phyloP scores from a whole-genome alignment of 35 echinoderm and acorn worm genomes.

The Eucidaris tribuloides region DNA sequence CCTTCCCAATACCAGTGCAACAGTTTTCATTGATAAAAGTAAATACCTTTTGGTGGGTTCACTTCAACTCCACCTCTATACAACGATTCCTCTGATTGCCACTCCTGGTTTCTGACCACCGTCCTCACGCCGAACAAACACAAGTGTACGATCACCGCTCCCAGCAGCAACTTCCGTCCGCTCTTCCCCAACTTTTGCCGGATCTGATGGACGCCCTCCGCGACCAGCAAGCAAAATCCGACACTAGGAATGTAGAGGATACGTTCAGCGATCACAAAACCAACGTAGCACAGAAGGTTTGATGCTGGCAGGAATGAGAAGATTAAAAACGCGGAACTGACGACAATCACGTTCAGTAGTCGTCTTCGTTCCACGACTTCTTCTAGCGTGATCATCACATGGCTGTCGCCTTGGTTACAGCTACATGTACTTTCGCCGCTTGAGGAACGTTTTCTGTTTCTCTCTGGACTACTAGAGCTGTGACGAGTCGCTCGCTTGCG shows the following conservation, averaged over 20 bases:
- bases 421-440: background rate
- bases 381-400: too few species aligned
- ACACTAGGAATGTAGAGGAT: slow-evolving; percentile 98
- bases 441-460: background rate
- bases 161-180: slow-evolving; percentile 27
- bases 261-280: slow-evolving; percentile 91
- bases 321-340: slow-evolving; percentile 65
- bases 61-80: slow-evolving; percentile 80
- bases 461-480: background rate
- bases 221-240: slow-evolving; percentile 72
- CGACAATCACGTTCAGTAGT: slow-evolving; percentile 52
- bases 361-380: slow-evolving; percentile 13
- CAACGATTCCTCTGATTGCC: slow-evolving; percentile 82
- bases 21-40: too few species aligned
- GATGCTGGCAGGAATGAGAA: slow-evolving; percentile 88
- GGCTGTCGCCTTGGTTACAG: background rate
- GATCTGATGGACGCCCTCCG: slow-evolving; percentile 33
- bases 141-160: slow-evolving; percentile 25
- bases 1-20: too few species aligned
- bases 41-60: slow-evolving; percentile 95
- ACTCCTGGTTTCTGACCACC: slow-evolving; percentile 80
- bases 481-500: background rate
- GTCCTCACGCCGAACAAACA: slow-evolving; percentile 59
- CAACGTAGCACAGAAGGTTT: slow-evolving; percentile 93
- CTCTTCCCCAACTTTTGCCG: slow-evolving; percentile 1